These are phyloP conservation scores for Cheilosia soror DNA, from an alignment of 2,888 invertebrate species.

Conservation along the genomic window DNA sequence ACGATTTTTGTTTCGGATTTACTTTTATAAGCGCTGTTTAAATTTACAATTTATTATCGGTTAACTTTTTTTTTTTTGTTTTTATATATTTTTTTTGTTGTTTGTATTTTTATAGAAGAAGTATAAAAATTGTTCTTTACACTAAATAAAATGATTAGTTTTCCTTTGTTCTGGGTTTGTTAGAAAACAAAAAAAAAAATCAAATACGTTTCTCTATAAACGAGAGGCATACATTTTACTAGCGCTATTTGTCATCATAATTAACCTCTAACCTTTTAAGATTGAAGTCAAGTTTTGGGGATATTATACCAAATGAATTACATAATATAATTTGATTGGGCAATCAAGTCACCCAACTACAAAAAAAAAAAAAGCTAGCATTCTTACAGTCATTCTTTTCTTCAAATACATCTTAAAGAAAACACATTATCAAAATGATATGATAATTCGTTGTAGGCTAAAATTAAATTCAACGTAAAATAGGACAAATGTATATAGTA, in stretches of 20 bases:
- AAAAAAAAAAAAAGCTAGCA: background rate
- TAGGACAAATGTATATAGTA: constrained; percentile 1
- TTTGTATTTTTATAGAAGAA: constrained; percentile 65
- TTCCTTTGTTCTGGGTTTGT: constrained; percentile 49
- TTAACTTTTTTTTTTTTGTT: constrained; percentile 40
- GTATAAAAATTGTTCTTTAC: constrained; percentile 72
- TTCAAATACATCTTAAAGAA: constrained; percentile 21
- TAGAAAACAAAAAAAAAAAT: constrained; percentile 35
- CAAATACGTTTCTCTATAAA: constrained; percentile 35
- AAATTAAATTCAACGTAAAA: constrained; percentile 20
- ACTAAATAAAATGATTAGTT: constrained; percentile 76
- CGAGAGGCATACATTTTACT: no score
- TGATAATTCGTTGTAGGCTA: constrained; percentile 73
- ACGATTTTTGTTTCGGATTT: constrained; percentile 48
- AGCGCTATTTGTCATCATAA: no score
- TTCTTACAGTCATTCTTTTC: background rate
- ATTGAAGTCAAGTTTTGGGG: no score
- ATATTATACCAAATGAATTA: no score
- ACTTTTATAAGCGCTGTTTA: constrained; percentile 59
- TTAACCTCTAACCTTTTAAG: no score
- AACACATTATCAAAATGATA: constrained; percentile 58
- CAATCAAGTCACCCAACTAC: no score
- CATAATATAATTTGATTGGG: no score
- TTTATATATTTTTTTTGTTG: constrained; percentile 22
- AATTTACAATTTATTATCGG: constrained; percentile 69